phyloP scores from a whole-genome alignment of 2,888 invertebrate species.

The Tetheella fluctuosa region DNA sequence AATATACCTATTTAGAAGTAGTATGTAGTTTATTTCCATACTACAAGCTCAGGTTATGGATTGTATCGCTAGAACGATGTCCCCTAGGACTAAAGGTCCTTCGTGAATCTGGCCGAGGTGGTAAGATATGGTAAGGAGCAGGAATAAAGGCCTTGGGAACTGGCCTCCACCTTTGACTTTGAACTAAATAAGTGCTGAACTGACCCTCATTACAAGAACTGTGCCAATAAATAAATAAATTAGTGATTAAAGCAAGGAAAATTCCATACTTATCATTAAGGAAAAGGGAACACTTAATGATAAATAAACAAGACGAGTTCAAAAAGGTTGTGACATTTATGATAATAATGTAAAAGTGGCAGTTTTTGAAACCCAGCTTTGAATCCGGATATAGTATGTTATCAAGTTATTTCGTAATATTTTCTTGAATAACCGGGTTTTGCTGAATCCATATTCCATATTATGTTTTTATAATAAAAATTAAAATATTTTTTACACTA shows the following conservation, averaged over 20 bases:
- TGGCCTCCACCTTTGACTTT: background rate
- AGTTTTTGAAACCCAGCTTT: slow-evolving; percentile 6
- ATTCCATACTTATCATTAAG: background rate
- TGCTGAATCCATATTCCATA: background rate
- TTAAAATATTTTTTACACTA: no score
- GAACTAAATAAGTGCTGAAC: background rate
- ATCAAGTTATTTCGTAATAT: background rate
- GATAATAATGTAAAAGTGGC: background rate
- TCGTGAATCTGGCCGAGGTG: no score
- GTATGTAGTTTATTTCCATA: no score
- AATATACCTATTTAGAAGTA: no score
- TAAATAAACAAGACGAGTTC: slow-evolving; percentile 1
- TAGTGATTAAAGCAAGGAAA: background rate
- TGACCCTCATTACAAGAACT: background rate
- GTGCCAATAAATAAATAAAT: slow-evolving; percentile 1
- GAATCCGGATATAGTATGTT: background rate
- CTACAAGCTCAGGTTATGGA: no score
- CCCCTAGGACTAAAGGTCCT: no score
- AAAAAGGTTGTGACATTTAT: background rate
- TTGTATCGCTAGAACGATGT: no score
- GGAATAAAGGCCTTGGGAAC: no score
- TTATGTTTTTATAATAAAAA: no score
- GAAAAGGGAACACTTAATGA: slow-evolving; percentile 1
- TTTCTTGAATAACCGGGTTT: background rate
- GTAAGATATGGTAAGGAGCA: no score